Evolutionary conservation across 2,113 vertebrate species (phyloP).

Genomic region (Hepsetus odoe): DNA sequence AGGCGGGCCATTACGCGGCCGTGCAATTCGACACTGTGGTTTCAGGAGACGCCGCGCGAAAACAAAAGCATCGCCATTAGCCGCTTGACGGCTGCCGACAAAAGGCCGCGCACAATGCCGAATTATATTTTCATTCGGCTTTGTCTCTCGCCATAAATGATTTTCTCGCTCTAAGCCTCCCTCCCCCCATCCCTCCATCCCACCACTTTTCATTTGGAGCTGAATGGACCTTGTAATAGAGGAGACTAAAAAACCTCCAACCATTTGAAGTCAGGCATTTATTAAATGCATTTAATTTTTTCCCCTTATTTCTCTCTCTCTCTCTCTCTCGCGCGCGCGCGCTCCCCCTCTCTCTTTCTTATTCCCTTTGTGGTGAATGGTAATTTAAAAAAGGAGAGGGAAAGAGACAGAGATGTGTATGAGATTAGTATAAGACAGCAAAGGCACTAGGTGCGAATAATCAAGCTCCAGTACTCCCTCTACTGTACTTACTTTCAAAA

Average conservation of each 20-base stretch:
- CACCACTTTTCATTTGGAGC: slow-evolving; percentile 73
- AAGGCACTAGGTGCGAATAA: slow-evolving; percentile 42
- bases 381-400: slow-evolving; percentile 70
- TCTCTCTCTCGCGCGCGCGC: too few relatives aligned
- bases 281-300: slow-evolving; percentile 78
- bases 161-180: slow-evolving; percentile 59
- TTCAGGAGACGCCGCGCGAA: slow-evolving; percentile 67
- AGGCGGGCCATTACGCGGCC: slow-evolving; percentile 80
- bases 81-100: slow-evolving; percentile 80
- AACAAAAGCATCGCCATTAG: slow-evolving; percentile 83
- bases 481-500: slow-evolving; percentile 42
- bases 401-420: slow-evolving; percentile 51
- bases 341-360: too few relatives aligned
- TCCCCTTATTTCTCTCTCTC: slow-evolving; percentile 53
- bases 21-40: slow-evolving; percentile 79
- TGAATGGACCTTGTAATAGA: slow-evolving; percentile 76
- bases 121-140: slow-evolving; percentile 85
- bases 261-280: slow-evolving; percentile 69
- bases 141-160: slow-evolving; percentile 82
- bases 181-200: slow-evolving; percentile 26
- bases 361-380: slow-evolving; percentile 65
- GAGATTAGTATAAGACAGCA: slow-evolving; percentile 17
- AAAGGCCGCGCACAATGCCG: slow-evolving; percentile 77
- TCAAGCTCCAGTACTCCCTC: slow-evolving; percentile 26
- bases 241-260: slow-evolving; percentile 68